phyloP scores from a whole-genome alignment of 1,140 invertebrate genomes.

The Cyclargus thomasi region DNA sequence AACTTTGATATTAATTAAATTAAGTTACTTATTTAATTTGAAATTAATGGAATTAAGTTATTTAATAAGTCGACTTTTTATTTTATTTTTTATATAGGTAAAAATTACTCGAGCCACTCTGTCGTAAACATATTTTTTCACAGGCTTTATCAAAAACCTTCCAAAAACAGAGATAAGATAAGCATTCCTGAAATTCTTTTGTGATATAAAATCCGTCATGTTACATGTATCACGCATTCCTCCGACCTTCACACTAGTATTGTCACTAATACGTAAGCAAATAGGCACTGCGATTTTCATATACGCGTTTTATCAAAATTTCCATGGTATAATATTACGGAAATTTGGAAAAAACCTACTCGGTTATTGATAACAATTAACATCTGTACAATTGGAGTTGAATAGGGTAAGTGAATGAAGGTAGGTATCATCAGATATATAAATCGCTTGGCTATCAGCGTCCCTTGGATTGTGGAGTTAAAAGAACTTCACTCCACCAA shows the following conservation, averaged over 20 bases:
- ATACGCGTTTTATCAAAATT: neutral
- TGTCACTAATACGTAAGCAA: neutral
- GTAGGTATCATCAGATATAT: too few species aligned
- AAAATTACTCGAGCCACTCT: neutral
- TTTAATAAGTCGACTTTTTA: too few species aligned
- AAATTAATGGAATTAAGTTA: too few species aligned
- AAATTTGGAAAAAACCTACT: neutral
- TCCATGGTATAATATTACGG: neutral
- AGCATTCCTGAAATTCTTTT: slow-evolving; percentile 8
- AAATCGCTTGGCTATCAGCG: too few species aligned
- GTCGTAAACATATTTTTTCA: neutral
- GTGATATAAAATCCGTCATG: slow-evolving; percentile 10
- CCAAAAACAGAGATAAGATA: slow-evolving; percentile 5
- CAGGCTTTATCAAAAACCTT: neutral
- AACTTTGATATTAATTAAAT: too few species aligned
- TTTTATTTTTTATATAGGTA: neutral
- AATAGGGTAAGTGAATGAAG: too few species aligned
- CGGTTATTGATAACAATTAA: neutral
- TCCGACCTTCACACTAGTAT: slow-evolving; percentile 15
- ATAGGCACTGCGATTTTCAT: slow-evolving; percentile 5
- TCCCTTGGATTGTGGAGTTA: too few species aligned
- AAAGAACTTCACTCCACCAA: too few species aligned
- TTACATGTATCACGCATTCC: neutral
- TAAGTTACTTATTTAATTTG: too few species aligned
- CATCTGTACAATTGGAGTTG: neutral